Conservation (phyloP, 2,888 invertebrate genomes). For the Chrysomela aeneicollis region DNA sequence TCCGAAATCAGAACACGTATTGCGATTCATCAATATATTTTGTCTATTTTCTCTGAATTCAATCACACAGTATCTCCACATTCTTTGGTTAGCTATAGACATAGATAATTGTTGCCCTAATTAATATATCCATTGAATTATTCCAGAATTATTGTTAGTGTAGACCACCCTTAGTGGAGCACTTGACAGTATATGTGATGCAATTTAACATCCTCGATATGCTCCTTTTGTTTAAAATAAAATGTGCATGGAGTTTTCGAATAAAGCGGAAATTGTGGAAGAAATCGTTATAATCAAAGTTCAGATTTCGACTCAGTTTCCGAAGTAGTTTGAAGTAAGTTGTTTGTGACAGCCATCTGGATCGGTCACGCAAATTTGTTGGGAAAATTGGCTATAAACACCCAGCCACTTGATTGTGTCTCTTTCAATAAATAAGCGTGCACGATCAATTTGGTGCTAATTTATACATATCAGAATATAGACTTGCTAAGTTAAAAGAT, state of each 20-base stretch:
- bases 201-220: neutral
- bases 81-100: too few species aligned
- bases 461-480: slow-evolving; percentile 52
- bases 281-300: too few species aligned
- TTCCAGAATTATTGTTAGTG: neutral
- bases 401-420: slow-evolving; percentile 52
- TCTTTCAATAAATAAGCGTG: slow-evolving; percentile 47
- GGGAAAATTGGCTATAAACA: slow-evolving; percentile 33
- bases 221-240: neutral
- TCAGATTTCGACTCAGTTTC: neutral
- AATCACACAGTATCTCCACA: too few species aligned
- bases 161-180: neutral
- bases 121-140: neutral
- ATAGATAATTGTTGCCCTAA: too few species aligned
- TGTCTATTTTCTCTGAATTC: too few species aligned
- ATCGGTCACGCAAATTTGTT: slow-evolving; percentile 30
- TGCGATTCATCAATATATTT: too few species aligned
- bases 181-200: neutral
- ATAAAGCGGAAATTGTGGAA: too few species aligned
- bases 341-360: neutral
- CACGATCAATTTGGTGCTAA: slow-evolving; percentile 26
- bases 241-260: too few species aligned
- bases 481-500: slow-evolving; percentile 26
- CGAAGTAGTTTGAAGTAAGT: neutral
- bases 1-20: too few species aligned